phyloP scores from a whole-genome alignment of 2,113 vertebrate species.

The Cepphus grylle region DNA sequence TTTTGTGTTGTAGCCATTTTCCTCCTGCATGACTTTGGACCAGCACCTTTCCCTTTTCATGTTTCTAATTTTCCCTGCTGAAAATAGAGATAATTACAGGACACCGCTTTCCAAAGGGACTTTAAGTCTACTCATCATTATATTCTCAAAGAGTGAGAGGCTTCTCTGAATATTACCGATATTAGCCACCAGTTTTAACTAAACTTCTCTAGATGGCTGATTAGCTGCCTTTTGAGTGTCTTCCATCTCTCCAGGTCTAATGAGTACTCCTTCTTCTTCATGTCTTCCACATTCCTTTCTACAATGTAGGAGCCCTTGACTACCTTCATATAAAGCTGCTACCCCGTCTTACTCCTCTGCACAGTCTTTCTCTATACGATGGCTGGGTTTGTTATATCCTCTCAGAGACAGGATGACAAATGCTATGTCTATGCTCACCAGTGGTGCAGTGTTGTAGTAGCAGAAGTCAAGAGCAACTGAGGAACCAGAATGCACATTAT shows the following conservation, averaged over 20 bases:
- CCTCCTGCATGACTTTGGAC: not conserved
- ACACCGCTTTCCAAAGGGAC: not conserved
- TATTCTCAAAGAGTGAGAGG: not conserved
- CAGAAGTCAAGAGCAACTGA: not conserved
- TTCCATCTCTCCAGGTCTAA: not conserved
- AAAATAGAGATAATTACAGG: not conserved
- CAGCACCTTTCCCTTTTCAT: not conserved
- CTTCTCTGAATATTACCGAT: not conserved
- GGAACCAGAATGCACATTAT: not conserved
- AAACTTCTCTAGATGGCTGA: not conserved
- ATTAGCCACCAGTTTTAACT: not conserved
- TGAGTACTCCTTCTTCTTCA: not conserved
- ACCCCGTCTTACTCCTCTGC: not conserved
- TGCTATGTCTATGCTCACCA: not conserved
- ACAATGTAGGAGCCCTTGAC: not conserved
- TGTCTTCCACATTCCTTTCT: not conserved
- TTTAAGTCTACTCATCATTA: not conserved
- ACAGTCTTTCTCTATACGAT: not conserved
- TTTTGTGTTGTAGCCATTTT: not conserved
- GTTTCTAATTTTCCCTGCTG: not conserved
- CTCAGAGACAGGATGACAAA: not conserved
- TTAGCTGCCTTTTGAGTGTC: not conserved
- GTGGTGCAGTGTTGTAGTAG: not conserved
- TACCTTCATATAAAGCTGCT: not conserved
- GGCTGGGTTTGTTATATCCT: not conserved